Conservation (phyloP, 2,113 vertebrate species). For the Python bivittatus region DNA sequence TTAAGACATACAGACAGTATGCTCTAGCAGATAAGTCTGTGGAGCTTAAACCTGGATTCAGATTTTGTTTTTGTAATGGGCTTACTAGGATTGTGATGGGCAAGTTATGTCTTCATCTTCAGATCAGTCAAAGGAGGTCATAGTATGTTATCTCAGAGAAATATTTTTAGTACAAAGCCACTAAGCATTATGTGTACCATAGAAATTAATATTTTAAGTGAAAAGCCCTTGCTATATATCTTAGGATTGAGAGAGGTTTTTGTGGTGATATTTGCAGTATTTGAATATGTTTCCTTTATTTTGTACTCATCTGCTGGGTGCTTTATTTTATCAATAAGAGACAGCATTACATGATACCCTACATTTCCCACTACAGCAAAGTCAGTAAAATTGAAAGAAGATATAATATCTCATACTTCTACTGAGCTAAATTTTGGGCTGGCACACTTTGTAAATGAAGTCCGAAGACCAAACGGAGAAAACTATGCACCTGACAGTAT, state of each 20-base stretch:
- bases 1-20: conserved; percentile 1
- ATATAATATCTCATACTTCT: conserved; percentile 83
- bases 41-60: not conserved
- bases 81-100: conserved; percentile 1
- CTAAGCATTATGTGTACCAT: not conserved
- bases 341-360: not conserved
- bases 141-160: not conserved
- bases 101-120: not conserved
- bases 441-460: conserved; percentile 89
- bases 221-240: not conserved
- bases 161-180: not conserved
- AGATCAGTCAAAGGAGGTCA: not conserved
- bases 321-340: not conserved
- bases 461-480: conserved; percentile 88
- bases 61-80: not conserved
- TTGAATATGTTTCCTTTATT: not conserved
- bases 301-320: not conserved
- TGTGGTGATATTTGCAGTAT: not conserved
- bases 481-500: conserved; percentile 94
- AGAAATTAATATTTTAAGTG: not conserved
- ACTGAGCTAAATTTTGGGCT: conserved; percentile 84
- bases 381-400: conserved; percentile 83
- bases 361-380: conserved; percentile 68
- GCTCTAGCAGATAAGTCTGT: not conserved
- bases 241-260: not conserved